Evolutionary conservation across 1,140 invertebrate species (phyloP).

Genomic region (Drosophila serrata): DNA sequence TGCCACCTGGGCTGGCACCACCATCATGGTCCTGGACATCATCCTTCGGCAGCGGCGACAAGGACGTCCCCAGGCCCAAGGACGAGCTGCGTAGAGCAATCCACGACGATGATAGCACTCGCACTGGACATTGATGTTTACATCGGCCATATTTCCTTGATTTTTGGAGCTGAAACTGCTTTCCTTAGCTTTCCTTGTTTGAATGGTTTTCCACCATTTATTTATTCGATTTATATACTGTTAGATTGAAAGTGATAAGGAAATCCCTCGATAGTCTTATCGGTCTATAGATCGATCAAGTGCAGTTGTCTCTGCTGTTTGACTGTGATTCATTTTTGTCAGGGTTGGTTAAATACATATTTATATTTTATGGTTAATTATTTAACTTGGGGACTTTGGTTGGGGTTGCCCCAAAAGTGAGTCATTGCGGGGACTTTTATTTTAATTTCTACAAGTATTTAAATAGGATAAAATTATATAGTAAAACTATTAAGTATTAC

Average conservation of each 20-base stretch:
- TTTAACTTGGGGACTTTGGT: neutral
- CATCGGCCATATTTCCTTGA: constrained; percentile 18
- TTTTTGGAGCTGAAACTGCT: neutral
- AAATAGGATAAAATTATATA: neutral
- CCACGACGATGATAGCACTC: constrained; percentile 60
- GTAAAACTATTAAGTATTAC: neutral
- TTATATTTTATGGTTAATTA: neutral
- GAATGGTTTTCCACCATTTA: constrained; percentile 4
- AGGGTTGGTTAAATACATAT: neutral
- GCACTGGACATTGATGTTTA: constrained; percentile 44
- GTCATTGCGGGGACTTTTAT: neutral
- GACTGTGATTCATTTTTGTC: constrained; percentile 7
- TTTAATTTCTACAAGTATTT: neutral
- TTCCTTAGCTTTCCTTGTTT: neutral
- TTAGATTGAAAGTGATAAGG: constrained; percentile 2
- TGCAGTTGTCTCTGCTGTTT: neutral
- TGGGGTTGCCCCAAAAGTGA: constrained; percentile 6
- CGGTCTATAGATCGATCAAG: constrained; percentile 5
- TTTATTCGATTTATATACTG: constrained; percentile 18
- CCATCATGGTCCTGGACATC: constrained; percentile 51
- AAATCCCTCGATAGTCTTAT: constrained; percentile 6
- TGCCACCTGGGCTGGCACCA: constrained; percentile 41
- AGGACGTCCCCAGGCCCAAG: constrained; percentile 51
- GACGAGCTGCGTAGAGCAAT: constrained; percentile 18
- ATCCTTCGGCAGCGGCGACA: constrained; percentile 59